Evolutionary conservation across 2,113 vertebrate species (phyloP), one percentile per base, ranked within the genome.

Genomic region (Hucho hucho): DNA sequence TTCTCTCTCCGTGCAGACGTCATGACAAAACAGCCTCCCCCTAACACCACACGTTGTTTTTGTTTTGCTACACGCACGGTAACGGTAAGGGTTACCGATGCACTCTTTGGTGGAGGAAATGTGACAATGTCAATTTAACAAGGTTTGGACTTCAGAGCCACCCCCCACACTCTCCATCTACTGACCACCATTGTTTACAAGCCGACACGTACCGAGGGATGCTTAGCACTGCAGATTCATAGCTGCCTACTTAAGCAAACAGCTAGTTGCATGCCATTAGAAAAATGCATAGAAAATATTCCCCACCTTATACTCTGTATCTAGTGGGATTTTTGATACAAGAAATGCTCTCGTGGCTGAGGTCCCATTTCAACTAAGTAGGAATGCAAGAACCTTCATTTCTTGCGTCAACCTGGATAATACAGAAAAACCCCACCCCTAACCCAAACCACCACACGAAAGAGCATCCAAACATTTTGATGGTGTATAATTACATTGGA

Each of bases 251-350:
- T 89, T 87, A 83, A 87, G 85, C 86, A 87, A 87, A 83, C 79
- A 85, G 77, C 83, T 88, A 83, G 88, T 90, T 88, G 83, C 89
- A 86, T 87, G 78, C 80, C 84, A 90, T 89, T 89, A 90, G 70
- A 80, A 64, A 6, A 24, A 69, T 14, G 65, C 12, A 32, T 14
- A 2, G 16, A 61, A 61, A 61, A 61, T 16, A 61, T 53, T 53
- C 47, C 56, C 56, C 9, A 80, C 82, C 70, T 83, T 72, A 77
- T 83, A 25, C 49, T 20, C 49, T 20, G 18, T 56, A 73, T 80
- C 87, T 77, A 70, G 53, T 80, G 81, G 78, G 85, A 86, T 84
- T 78, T 84, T 86, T 71, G 69, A 80, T 82, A 82, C 87, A 75
- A 53, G 14, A 6, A 9, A 37, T 7, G 5, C 29, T 29, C 16